These are phyloP conservation scores for Limonius californicus DNA, from an alignment of 1,140 invertebrate species.

Conservation along the genomic window DNA sequence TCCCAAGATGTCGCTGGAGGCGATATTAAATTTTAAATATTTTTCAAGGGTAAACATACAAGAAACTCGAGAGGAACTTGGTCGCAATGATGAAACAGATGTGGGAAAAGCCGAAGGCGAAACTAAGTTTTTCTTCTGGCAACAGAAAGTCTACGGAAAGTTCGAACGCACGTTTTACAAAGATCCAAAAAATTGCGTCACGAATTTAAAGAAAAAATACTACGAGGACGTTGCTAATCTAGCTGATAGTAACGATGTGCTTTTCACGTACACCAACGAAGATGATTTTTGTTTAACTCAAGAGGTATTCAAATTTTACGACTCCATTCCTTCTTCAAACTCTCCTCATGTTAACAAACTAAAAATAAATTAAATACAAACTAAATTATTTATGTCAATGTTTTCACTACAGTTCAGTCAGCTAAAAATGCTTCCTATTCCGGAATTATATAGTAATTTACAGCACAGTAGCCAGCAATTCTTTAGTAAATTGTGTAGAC, in stretches of 20 bases:
- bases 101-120: conserved; percentile 16
- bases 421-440: too few relatives aligned
- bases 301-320: conserved; percentile 13
- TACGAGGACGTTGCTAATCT: conserved; percentile 29
- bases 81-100: neutral
- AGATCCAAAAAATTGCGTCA: conserved; percentile 37
- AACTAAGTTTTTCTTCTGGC: conserved; percentile 37
- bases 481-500: too few relatives aligned
- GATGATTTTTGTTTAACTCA: conserved; percentile 26
- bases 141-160: conserved; percentile 40
- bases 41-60: neutral
- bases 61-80: conserved; percentile 1
- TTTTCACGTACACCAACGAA: conserved; percentile 34
- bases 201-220: conserved; percentile 39
- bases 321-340: too few relatives aligned
- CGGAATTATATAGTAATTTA: too few relatives aligned
- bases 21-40: neutral
- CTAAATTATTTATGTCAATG: too few relatives aligned
- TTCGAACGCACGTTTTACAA: conserved; percentile 35
- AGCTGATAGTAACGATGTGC: conserved; percentile 19
- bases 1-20: neutral
- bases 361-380: too few relatives aligned
- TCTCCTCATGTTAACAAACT: too few relatives aligned
- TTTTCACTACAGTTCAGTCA: too few relatives aligned
- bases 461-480: too few relatives aligned